phyloP scores from a whole-genome alignment of 2,888 invertebrate genomes.

The Parnassius orleans region DNA sequence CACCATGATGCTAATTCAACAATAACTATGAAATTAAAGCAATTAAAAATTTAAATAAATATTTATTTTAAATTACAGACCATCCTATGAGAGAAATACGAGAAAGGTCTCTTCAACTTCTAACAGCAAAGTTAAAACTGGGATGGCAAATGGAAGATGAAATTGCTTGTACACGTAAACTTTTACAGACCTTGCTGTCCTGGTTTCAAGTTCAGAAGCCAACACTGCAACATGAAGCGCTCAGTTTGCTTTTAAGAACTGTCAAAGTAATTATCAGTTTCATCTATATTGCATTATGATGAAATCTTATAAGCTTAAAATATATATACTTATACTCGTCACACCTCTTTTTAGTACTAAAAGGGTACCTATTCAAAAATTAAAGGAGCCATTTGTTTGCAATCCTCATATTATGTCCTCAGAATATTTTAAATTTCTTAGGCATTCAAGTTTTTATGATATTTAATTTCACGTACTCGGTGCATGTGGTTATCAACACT shows the following conservation, averaged over 20 bases:
- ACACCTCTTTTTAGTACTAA: too few relatives aligned
- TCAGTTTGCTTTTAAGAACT: conserved; percentile 77
- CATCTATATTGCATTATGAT: neutral
- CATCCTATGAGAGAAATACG: conserved; percentile 82
- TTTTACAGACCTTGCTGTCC: conserved; percentile 80
- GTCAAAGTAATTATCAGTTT: conserved; percentile 69
- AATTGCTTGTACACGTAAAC: conserved; percentile 78
- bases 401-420: too few relatives aligned
- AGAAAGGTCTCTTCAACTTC: conserved; percentile 74
- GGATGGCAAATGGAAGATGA: conserved; percentile 83
- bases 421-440: too few relatives aligned
- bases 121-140: conserved; percentile 82
- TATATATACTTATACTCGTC: too few relatives aligned
- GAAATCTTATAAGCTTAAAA: too few relatives aligned
- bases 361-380: too few relatives aligned
- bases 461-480: too few relatives aligned
- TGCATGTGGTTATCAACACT: too few relatives aligned
- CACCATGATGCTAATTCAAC: too few relatives aligned
- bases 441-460: too few relatives aligned
- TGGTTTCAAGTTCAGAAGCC: conserved; percentile 82
- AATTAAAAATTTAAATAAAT: neutral
- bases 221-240: conserved; percentile 78
- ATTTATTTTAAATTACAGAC: conserved; percentile 50
- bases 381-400: too few relatives aligned
- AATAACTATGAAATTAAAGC: too few relatives aligned